phyloP scores from a whole-genome alignment of 2,888 invertebrate species.

The Leptopterna dolabrata region DNA sequence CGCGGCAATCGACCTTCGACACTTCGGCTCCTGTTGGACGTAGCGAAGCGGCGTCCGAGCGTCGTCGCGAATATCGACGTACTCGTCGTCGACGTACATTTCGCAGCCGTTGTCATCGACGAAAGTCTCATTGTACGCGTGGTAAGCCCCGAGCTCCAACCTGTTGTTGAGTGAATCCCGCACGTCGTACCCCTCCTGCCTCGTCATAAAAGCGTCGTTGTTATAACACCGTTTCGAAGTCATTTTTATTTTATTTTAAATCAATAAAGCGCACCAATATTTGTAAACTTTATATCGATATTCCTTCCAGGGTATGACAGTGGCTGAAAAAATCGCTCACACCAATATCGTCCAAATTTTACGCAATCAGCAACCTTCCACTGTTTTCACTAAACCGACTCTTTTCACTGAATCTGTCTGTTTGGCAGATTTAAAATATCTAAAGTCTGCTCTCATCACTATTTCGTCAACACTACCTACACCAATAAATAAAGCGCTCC shows the following conservation, averaged over 20 bases:
- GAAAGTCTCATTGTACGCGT: constrained; percentile 57
- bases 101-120: constrained; percentile 54
- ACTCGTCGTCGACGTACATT: constrained; percentile 37
- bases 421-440: too few relatives aligned
- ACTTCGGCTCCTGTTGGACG: constrained; percentile 24
- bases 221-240: constrained; percentile 47
- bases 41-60: not conserved
- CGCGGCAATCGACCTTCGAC: constrained; percentile 54
- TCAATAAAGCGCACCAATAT: not conserved
- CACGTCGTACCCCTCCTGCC: not conserved
- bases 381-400: too few relatives aligned
- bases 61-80: constrained; percentile 45
- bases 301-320: too few relatives aligned
- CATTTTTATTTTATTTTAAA: constrained; percentile 26
- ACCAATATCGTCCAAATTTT: not conserved
- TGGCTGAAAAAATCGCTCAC: not conserved
- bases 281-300: not conserved
- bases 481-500: too few relatives aligned
- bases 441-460: too few relatives aligned
- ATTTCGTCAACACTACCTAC: too few relatives aligned
- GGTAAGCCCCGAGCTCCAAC: constrained; percentile 52
- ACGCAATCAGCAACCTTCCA: not conserved
- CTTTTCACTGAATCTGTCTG: too few relatives aligned
- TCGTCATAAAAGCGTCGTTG: constrained; percentile 37
- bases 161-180: constrained; percentile 46